Evolutionary conservation across 1,140 invertebrate genomes (phyloP).

Genomic region (Tyrophagus putrescentiae): DNA sequence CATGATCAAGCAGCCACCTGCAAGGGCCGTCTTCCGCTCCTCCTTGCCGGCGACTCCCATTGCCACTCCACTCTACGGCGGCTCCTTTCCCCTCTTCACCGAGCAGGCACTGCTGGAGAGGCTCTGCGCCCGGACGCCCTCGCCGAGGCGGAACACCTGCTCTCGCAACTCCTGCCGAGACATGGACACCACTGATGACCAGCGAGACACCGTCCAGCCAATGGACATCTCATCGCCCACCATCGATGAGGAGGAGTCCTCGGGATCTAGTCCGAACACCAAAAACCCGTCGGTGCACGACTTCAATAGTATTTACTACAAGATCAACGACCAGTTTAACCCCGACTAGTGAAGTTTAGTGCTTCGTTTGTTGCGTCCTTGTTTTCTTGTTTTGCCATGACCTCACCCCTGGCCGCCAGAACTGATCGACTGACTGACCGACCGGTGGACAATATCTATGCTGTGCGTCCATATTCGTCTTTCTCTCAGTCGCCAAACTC

Average conservation of each 20-base stretch:
- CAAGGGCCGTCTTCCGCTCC: conserved; percentile 29
- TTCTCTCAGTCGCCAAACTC: too few species aligned
- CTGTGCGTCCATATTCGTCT: too few species aligned
- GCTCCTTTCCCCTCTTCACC: conserved; percentile 27
- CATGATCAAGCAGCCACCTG: conserved; percentile 28
- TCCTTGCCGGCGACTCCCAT: conserved; percentile 32
- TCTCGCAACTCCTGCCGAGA: neutral
- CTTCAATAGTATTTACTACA: conserved; percentile 9
- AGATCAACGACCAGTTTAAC: conserved; percentile 13
- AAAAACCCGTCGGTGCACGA: neutral
- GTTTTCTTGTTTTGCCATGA: neutral
- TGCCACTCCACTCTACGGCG: conserved; percentile 28
- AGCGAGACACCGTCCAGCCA: neutral
- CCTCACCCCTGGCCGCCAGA: too few species aligned
- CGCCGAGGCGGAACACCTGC: conserved; percentile 24
- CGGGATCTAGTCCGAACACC: conserved; percentile 9
- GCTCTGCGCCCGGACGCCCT: conserved; percentile 29
- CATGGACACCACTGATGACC: neutral
- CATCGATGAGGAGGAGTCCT: conserved; percentile 15
- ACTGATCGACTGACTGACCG: too few species aligned
- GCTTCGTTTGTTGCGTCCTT: neutral
- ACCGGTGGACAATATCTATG: too few species aligned
- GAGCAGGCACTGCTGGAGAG: conserved; percentile 27
- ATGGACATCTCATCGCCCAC: conserved; percentile 18
- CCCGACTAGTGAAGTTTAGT: neutral